These are phyloP conservation scores for Trematomus bernacchii DNA, from an alignment of 2,797 vertebrate species.

Conservation along the genomic window DNA sequence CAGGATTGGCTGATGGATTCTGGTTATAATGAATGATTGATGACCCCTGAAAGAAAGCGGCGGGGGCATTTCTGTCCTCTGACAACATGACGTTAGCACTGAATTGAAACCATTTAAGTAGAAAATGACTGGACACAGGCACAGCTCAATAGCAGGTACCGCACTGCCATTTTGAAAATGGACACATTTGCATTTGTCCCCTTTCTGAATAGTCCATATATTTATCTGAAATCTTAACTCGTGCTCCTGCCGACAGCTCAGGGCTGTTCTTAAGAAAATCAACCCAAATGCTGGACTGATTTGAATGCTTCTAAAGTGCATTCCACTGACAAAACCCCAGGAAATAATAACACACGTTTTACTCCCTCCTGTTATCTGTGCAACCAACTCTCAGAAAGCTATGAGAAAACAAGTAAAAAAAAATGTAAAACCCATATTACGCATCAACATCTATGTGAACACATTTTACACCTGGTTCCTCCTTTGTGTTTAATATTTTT, in stretches of 20 bases:
- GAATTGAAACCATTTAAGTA: constrained; percentile 85
- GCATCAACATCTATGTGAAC: background rate
- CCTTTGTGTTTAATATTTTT: too few species aligned
- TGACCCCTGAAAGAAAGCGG: constrained; percentile 74
- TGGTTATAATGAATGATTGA: constrained; percentile 84
- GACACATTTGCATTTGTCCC: constrained; percentile 57
- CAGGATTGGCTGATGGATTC: constrained; percentile 83
- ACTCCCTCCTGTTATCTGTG: background rate
- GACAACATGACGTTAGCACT: constrained; percentile 79
- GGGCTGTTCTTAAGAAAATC: constrained; percentile 48
- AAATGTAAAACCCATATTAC: constrained; percentile 14
- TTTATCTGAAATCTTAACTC: constrained; percentile 66
- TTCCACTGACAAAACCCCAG: constrained; percentile 38
- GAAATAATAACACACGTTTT: constrained; percentile 25
- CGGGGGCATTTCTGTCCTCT: constrained; percentile 71
- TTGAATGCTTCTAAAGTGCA: constrained; percentile 37
- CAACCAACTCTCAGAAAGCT: background rate
- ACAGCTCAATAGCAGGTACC: constrained; percentile 68
- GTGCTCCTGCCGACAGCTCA: constrained; percentile 31
- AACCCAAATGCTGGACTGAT: constrained; percentile 39
- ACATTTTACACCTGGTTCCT: background rate
- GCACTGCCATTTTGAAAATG: constrained; percentile 66
- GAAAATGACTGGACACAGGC: constrained; percentile 76
- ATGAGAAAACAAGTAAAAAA: constrained; percentile 14
- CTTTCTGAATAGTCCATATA: constrained; percentile 55